Evolutionary conservation across 2,113 vertebrate species (phyloP), one percentile per base, ranked within the genome.

Genomic region (Peucedramus taeniatus): DNA sequence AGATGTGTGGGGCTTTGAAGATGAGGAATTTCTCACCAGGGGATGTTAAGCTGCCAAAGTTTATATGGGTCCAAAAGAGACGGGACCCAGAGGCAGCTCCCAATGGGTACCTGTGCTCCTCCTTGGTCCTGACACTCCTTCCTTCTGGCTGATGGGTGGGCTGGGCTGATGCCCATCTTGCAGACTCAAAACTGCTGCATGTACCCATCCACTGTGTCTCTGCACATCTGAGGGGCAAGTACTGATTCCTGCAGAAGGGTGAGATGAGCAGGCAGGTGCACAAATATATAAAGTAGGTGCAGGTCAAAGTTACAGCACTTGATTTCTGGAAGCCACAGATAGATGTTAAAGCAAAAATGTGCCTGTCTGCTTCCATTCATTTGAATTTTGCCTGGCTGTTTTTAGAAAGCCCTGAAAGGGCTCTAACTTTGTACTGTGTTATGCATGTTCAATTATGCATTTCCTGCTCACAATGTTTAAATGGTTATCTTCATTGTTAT

Each of bases 401-500:
- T 90, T 79, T 15, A 82, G 83, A 95, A 91, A 74, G 89, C 69
- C 77, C 83, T 91, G 69, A 87, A 92, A 93, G 50, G 57, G n/a
- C 83, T 96, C 60, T 68, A 40, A 64, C 51, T 83, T 95, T 87
- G 80, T 78, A 31, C 80, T 54, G 53, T 51, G 90, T 82, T 96
- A 79, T 84, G 91, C 91, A 65, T 92, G 87, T 91, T 94, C 91
- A 96, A 92, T 96, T 94, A 96, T 96, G 91, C 91, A 96, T 97
- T 95, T 94, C 77, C 89, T 96, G 61, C 91, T 89, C 83, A 27
- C 87, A 50, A 9, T 82, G 89, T 94, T 97, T 93, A 94, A 96
- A 94, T 89, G 63, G 83, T 94, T 96, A 94, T 96, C 94, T 95
- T 97, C 95, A 87, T 79, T 96, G 94, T 95, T 96, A 95, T 96